Base-by-base conservation (phyloP, 2,797 vertebrate genomes). In the Lemur catta region DNA sequence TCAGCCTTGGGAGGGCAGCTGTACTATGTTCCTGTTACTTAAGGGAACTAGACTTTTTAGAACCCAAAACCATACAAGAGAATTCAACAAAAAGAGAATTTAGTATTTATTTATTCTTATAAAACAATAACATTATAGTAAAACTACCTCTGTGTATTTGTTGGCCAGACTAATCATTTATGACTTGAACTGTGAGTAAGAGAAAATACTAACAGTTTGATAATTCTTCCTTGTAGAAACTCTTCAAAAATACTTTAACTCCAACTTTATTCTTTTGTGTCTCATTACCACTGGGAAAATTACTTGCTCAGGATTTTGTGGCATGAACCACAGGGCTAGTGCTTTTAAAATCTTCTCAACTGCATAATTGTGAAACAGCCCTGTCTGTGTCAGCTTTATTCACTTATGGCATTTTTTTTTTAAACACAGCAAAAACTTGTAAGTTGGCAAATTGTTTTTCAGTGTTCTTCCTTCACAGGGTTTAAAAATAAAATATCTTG, bases 351-450 rank as follows among this genome's bases (percentile, higher is more conserved):
- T 26, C 18, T 4, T 13, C 24, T 65, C 15, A 91, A 76, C 71
- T 57, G 33, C 26, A 2, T 59, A 72, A 92, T 84, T 1, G 0
- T 85, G 97, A 88, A 96, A 76, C 74, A 91, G 80, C 48, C 67
- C 46, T 65, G 48, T 79, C 46, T 65, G 41, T 79, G 84, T 96
- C 89, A 93, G 61, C 89, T 94, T 48, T 38, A 8, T n/a, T 71
- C 55, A 48, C 33, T 28, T 78, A 20, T 24, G 57, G 55, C 35
- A 11, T 28, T 55, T 61, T 20, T 76, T 41, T 52, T 46, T 96
- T 89, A 72, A 82, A 76, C 91, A 80, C 92, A 75, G 9, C 55
- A 41, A 4, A 63, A 72, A 80, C 84, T 78, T 87, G 28, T 55
- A 67, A 7, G 71, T 50, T 10, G 81, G 65, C 78, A 95, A 74